A percentile compares a stretch with the other conserved stretches of the same genome.
These are phyloP conservation scores for Chymomyza fuscimana DNA, from an alignment of 2,888 invertebrate species.

Conservation along the genomic window DNA sequence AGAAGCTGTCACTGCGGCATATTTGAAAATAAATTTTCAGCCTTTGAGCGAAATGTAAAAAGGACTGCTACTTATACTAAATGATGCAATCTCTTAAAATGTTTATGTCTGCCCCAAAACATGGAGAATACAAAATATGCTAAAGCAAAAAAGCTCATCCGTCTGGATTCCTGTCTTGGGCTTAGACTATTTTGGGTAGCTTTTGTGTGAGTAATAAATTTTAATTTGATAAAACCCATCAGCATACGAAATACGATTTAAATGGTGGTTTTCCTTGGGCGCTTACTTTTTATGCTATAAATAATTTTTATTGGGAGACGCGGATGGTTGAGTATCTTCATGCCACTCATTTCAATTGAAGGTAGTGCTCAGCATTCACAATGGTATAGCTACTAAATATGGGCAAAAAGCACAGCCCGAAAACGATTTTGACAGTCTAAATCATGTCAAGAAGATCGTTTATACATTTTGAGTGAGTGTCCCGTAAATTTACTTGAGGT, in stretches of 20 bases:
- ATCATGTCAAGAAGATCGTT: no score
- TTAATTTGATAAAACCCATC: conserved; percentile 66
- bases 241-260: conserved; percentile 62
- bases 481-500: no score
- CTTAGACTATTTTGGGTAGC: conserved; percentile 48
- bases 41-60: conserved; percentile 15
- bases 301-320: neutral
- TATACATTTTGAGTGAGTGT: no score
- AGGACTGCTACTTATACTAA: conserved; percentile 12
- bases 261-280: conserved; percentile 16
- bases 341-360: no score
- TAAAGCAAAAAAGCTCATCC: neutral
- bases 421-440: no score
- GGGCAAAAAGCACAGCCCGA: no score
- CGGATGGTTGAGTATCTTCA: neutral
- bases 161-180: neutral
- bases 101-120: neutral
- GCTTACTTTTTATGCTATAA: neutral
- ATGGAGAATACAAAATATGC: no score
- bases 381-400: no score
- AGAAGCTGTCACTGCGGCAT: conserved; percentile 46
- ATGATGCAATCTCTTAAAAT: neutral
- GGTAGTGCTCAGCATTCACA: neutral
- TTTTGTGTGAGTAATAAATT: conserved; percentile 67
- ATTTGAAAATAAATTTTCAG: conserved; percentile 33